Base-by-base conservation (phyloP, 2,113 vertebrate species). In the Lophochroa leadbeateri region DNA sequence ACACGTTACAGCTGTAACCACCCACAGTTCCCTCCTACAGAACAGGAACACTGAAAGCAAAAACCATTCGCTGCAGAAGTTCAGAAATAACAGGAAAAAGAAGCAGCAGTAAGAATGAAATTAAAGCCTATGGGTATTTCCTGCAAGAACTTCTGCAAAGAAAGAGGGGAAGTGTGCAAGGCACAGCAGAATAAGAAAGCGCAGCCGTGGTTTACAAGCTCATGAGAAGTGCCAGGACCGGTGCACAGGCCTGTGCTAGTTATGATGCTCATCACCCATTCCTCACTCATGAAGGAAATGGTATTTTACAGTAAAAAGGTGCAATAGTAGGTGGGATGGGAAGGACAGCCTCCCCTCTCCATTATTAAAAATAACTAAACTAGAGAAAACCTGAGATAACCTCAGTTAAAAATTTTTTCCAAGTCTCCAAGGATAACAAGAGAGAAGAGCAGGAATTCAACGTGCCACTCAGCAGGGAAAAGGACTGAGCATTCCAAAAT, bases 11-110 rank as follows among this genome's bases (percentile, higher is more conserved):
- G 94, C 96, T 97, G 95, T 94, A 96, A 87, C 96, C 96, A 94
- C 96, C 96, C 94, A 96, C 96, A 87, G 96, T 4, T 94, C 92
- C 94, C 96, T 97, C 96, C 96, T 76, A 97, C 96, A 92, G 95
- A 96, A 94, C 94, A 97, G 95, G 95, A 94, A 91, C 84, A 95
- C 86, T 94, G 91, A 93, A 79, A 96, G 96, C 88, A 76, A 91
- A 96, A 96, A 10, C 95, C 91, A 93, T 94, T 94, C 95, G 84
- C 92, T 82, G 86, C 50, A 96, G 84, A 82, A 94, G 91, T 33
- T 87, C 63, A 91, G 94, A 95, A 97, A 94, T 92, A 96, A 95
- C 82, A 61, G 57, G 9, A 10, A 44, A 89, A 91, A 96, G 96
- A 87, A 78, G 77, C 57, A 69, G 77, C 83, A 91, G 57, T n/a